phyloP scores from a whole-genome alignment of 2,113 vertebrate species.

The Calypte anna region DNA sequence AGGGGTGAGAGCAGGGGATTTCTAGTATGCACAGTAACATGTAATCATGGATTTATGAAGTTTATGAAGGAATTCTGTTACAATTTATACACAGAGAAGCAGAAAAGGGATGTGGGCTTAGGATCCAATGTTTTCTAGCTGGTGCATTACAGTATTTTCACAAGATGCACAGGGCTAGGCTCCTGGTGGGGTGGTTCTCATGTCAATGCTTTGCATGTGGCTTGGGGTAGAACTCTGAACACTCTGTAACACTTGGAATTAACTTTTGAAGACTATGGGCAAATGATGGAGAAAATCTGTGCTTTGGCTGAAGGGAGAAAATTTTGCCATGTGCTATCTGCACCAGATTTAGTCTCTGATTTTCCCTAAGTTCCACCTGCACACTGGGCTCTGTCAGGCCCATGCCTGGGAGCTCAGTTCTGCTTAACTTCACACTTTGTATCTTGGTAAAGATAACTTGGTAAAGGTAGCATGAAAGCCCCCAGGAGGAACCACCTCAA shows the following conservation, averaged over 20 bases:
- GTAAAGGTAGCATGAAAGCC: background rate
- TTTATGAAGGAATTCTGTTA: background rate
- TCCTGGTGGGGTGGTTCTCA: background rate
- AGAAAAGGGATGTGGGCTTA: background rate
- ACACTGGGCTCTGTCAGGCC: background rate
- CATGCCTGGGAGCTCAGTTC: background rate
- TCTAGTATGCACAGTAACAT: background rate
- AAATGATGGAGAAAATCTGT: background rate
- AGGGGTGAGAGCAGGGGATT: background rate
- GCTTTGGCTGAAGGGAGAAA: background rate
- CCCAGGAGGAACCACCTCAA: background rate
- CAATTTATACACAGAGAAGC: background rate
- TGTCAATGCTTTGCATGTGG: background rate
- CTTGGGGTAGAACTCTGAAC: background rate
- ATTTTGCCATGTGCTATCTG: background rate
- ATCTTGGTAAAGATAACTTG: background rate
- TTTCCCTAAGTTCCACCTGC: rapidly evolving
- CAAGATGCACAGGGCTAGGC: background rate
- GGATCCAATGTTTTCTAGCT: background rate
- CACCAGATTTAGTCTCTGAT: background rate
- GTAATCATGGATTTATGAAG: background rate
- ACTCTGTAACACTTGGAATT: background rate
- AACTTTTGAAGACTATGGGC: background rate
- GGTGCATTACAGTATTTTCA: background rate
- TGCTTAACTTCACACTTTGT: background rate